Percentiles rank a stretch among this genome's conserved stretches.
Conservation (phyloP, 2,797 vertebrate species). For the Setipinna tenuifilis region DNA sequence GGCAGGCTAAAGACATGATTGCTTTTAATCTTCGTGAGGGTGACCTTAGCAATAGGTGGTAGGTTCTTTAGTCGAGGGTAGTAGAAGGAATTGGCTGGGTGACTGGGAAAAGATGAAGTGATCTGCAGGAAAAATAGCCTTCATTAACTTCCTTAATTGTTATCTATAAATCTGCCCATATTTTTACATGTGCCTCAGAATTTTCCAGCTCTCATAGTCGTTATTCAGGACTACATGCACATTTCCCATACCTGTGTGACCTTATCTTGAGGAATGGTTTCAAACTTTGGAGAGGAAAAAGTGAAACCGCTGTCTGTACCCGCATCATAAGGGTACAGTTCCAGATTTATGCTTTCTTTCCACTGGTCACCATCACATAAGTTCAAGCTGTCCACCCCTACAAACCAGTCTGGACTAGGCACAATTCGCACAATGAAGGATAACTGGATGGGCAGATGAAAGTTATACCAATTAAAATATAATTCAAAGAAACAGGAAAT, state of each 20-base stretch:
- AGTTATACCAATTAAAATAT: constrained; percentile 1
- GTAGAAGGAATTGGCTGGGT: constrained; percentile 89
- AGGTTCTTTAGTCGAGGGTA: constrained; percentile 92
- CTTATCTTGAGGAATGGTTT: constrained; percentile 93
- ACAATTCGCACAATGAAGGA: constrained; percentile 91
- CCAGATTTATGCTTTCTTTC: constrained; percentile 83
- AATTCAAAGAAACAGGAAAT: background rate
- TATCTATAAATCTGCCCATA: background rate
- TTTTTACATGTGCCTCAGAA: background rate
- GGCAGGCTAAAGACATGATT: constrained; percentile 80
- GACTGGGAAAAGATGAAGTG: constrained; percentile 90
- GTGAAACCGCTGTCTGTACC: constrained; percentile 98
- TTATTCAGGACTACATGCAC: background rate
- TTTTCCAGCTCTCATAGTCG: no score
- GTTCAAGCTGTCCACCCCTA: constrained; percentile 87
- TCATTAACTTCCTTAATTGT: background rate
- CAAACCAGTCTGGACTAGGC: constrained; percentile 98
- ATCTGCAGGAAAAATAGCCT: constrained; percentile 75
- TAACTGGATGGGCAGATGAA: constrained; percentile 72
- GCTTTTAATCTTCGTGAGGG: constrained; percentile 82
- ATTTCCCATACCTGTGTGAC: constrained; percentile 82
- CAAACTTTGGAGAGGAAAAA: constrained; percentile 96
- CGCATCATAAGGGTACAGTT: constrained; percentile 90
- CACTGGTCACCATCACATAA: constrained; percentile 87
- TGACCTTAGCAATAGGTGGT: constrained; percentile 90